phyloP scores from a whole-genome alignment of 2,888 invertebrate genomes.

The Automeris io region DNA sequence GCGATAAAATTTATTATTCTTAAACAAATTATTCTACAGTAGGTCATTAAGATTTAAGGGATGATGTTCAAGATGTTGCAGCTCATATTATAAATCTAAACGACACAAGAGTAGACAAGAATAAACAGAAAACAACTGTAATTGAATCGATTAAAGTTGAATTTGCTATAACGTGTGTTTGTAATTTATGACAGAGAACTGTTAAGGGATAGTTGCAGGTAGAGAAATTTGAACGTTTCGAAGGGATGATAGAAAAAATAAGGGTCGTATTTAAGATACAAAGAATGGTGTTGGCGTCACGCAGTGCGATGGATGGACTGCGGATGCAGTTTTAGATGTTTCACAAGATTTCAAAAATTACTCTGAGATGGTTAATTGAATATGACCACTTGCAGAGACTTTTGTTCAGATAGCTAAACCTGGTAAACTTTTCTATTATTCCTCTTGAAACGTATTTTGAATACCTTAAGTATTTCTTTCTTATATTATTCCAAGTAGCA shows the following conservation, averaged over 20 bases:
- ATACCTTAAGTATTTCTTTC: too few species aligned
- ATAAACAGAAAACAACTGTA: conserved; percentile 22
- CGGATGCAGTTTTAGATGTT: conserved; percentile 70
- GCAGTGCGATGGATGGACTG: conserved; percentile 67
- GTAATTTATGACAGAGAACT: conserved; percentile 17
- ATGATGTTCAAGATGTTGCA: conserved; percentile 72
- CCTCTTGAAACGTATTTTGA: too few species aligned
- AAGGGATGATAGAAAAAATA: conserved; percentile 69
- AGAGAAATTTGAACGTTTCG: conserved; percentile 72
- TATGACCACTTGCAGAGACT: conserved; percentile 54
- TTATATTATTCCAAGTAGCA: too few species aligned
- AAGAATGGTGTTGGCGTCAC: conserved; percentile 69
- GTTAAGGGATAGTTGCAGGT: conserved; percentile 53
- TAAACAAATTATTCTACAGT: conserved; percentile 39
- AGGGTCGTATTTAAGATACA: conserved; percentile 70
- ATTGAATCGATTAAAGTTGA: conserved; percentile 19
- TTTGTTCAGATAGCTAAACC: conserved; percentile 26
- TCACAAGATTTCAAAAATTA: conserved; percentile 58
- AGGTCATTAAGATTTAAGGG: conserved; percentile 64
- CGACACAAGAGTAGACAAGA: conserved; percentile 21
- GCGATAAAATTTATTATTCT: conserved; percentile 31
- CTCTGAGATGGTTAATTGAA: conserved; percentile 63
- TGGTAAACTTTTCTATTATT: too few species aligned
- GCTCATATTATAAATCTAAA: conserved; percentile 23
- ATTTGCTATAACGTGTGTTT: conserved; percentile 11